Base-by-base conservation (phyloP, 2,797 vertebrate genomes). In the Discoglossus pictus region DNA sequence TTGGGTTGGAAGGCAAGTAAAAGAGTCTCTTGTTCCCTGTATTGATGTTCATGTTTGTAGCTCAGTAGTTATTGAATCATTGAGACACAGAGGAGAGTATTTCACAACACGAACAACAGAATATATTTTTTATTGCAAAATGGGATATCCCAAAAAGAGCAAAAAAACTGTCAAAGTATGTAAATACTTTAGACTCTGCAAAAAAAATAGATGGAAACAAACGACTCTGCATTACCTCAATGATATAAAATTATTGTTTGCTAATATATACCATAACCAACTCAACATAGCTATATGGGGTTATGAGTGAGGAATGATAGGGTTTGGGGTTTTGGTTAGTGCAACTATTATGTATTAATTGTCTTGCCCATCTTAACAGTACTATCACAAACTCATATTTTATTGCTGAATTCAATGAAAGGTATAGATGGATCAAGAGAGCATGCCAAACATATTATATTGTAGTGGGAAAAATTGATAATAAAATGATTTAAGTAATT, bases 201-300 rank as follows among this genome's bases (percentile, higher is more conserved):
- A n/a, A n/a, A n/a, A n/a, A n/a, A n/a, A n/a, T n/a, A n/a, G n/a
- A n/a, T n/a, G n/a, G n/a, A n/a, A n/a, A n/a, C n/a, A n/a, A n/a
- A n/a, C n/a, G 18, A 21, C 34, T 55, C 35, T 40, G 53, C 12
- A 40, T 21, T 8, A 16, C 5, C 10, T 15, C 6, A 23, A 15
- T 15, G 21, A 23, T 21, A 38, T 23, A 38, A 6, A 21, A 2
- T 20, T 40, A 10, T 21, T 23, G n/a, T 12, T 20, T n/a, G 21
- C 13, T n/a, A 50, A 15, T 13, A 25, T n/a, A 20, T n/a, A 42
- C 24, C 15, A 13, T 18, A 40, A 12, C 31, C 59, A 71, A 31
- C 38, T 13, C 68, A 71, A 48, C 61, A 71, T 53, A 59, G 61
- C 61, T 71, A 71, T 43, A 6, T 7, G 9, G 40, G 38, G 18